These are phyloP conservation scores for Aphelinus certus DNA, from an alignment of 1,140 invertebrate species.

Conservation along the genomic window DNA sequence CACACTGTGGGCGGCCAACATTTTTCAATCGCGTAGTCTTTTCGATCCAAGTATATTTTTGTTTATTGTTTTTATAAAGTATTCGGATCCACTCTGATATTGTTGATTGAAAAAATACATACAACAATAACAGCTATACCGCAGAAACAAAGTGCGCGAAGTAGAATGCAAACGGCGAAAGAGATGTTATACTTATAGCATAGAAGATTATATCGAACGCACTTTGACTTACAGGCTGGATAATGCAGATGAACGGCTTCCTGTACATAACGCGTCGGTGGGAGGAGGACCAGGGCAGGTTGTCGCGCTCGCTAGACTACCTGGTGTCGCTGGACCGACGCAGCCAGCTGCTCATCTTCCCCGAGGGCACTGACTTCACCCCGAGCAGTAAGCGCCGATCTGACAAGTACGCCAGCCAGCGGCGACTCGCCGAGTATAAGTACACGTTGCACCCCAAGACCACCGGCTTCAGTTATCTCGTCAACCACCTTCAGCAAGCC, in stretches of 20 bases:
- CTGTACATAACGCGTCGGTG: conserved; percentile 85
- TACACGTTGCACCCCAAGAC: conserved; percentile 86
- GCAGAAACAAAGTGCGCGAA: too few species aligned
- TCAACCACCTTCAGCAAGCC: conserved; percentile 72
- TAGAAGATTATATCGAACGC: too few species aligned
- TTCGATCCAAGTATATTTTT: too few species aligned
- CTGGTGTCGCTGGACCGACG: conserved; percentile 73
- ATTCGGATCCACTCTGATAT: too few species aligned
- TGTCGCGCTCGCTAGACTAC: conserved; percentile 79
- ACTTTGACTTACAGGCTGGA: conserved; percentile 74
- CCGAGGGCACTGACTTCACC: conserved; percentile 89
- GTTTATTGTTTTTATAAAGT: too few species aligned
- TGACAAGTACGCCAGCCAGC: conserved; percentile 76
- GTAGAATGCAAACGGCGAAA: too few species aligned
- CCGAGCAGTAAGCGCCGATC: conserved; percentile 76
- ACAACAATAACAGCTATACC: too few species aligned
- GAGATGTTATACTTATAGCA: too few species aligned
- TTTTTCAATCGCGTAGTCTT: too few species aligned
- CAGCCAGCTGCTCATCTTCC: conserved; percentile 82
- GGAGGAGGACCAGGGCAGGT: conserved; percentile 76
- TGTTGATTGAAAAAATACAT: too few species aligned
- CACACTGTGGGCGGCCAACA: too few species aligned
- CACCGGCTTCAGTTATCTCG: conserved; percentile 83
- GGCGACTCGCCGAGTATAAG: conserved; percentile 74
- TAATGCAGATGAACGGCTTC: conserved; percentile 87